Conservation (phyloP, 2,888 invertebrate genomes). For the Andrena fulva region DNA sequence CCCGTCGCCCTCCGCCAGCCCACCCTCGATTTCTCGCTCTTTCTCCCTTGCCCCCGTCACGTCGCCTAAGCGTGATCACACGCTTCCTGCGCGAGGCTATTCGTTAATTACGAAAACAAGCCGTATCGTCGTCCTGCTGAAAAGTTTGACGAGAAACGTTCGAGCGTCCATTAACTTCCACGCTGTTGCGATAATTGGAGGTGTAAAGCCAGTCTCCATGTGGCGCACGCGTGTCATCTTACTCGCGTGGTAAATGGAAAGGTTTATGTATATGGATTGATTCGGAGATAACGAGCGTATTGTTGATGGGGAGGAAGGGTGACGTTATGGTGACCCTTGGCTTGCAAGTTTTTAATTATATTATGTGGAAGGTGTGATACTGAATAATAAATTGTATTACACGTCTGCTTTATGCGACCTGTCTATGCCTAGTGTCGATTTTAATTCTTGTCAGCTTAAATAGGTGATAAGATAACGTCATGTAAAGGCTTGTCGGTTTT, state of each 20-base stretch:
- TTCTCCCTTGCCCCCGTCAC: slow-evolving; percentile 20
- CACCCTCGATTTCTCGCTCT: slow-evolving; percentile 18
- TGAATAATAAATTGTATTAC: no score
- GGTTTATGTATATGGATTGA: not conserved
- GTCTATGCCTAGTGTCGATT: no score
- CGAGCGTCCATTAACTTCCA: not conserved
- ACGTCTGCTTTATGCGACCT: no score
- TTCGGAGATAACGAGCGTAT: not conserved
- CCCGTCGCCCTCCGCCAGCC: slow-evolving; percentile 11
- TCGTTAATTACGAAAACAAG: slow-evolving; percentile 51
- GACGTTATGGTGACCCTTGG: no score
- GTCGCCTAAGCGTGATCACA: slow-evolving; percentile 39
- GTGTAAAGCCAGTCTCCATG: not conserved
- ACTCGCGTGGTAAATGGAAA: not conserved
- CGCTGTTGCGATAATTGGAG: not conserved
- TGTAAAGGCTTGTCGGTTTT: no score
- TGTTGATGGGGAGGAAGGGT: no score
- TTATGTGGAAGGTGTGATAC: no score
- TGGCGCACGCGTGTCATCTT: not conserved
- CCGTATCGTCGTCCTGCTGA: not conserved
- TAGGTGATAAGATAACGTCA: no score
- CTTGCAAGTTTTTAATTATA: no score
- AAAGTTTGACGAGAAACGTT: not conserved
- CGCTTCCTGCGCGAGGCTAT: slow-evolving; percentile 12
- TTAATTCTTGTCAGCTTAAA: no score